A percentile compares a stretch with the other conserved stretches of the same genome.
Conservation (phyloP, 64 coral and sea anemone species). For the Astreopora myriophthalma region DNA sequence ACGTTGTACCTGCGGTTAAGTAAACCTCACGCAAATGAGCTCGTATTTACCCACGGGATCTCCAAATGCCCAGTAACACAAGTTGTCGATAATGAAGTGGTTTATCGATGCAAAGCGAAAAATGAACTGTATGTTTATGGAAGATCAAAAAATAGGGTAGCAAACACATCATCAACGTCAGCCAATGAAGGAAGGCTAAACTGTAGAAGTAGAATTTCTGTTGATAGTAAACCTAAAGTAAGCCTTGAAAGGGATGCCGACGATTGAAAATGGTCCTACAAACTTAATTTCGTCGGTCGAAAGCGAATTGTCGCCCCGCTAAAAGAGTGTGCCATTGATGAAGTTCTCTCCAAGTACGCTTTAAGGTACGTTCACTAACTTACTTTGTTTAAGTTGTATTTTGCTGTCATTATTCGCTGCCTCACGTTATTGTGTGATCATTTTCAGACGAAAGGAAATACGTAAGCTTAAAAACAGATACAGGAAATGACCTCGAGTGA, state of each 20-base stretch:
- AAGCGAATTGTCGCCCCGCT: no score
- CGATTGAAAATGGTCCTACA: no score
- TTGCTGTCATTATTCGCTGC: neutral
- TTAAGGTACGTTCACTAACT: neutral
- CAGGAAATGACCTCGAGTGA: constrained; percentile 12
- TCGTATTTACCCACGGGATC: neutral
- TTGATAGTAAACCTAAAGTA: neutral
- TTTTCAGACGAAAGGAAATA: constrained; percentile 19
- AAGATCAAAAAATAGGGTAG: no score
- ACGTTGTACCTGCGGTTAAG: neutral
- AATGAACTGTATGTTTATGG: no score
- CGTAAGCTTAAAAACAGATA: neutral
- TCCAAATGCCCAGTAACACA: neutral
- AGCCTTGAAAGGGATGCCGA: neutral
- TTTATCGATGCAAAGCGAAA: no score
- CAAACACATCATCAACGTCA: no score
- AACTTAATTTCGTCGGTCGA: neutral
- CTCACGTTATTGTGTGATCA: neutral
- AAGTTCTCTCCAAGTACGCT: neutral
- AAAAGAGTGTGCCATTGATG: no score
- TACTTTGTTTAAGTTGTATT: neutral
- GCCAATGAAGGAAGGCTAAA: no score
- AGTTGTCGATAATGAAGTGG: neutral
- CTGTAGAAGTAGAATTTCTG: no score
- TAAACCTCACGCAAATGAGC: constrained; percentile 4